Conservation (phyloP, 2,888 invertebrate genomes). For the Entomobrya proxima region DNA sequence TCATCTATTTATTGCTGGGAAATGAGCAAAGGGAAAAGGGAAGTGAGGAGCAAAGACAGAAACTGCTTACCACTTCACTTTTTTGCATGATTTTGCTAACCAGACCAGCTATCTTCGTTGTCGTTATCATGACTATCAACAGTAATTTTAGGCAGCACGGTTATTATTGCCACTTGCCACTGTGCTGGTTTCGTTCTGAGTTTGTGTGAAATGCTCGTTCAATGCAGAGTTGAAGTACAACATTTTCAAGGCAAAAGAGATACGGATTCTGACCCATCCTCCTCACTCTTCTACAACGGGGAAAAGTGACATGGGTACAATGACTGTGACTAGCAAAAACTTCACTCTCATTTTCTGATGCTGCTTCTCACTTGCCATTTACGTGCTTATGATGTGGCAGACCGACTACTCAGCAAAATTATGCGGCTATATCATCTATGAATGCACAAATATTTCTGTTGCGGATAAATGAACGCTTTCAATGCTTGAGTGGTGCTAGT, state of each 20-base stretch:
- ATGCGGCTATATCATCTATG: not conserved
- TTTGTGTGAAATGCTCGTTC: not conserved
- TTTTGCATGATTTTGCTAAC: conserved; percentile 7
- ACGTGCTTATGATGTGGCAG: conserved; percentile 12
- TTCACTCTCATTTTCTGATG: not conserved
- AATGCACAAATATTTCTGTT: not conserved
- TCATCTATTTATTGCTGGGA: not conserved
- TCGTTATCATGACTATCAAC: conserved; percentile 37
- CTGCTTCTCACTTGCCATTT: not conserved
- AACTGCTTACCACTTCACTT: conserved; percentile 60
- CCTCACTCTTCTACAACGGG: not conserved
- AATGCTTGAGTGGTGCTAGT: not conserved
- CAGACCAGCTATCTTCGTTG: conserved; percentile 24
- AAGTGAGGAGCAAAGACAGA: not conserved
- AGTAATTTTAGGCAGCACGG: not conserved
- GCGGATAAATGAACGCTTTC: not conserved
- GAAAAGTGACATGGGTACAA: not conserved
- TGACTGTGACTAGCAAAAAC: not conserved
- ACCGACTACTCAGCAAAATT: too few species aligned
- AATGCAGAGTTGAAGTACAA: not conserved
- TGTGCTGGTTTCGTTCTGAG: not conserved
- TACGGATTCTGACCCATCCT: too few species aligned
- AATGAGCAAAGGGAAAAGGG: not conserved
- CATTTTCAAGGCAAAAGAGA: not conserved
- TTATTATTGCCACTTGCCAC: not conserved